phyloP scores from a whole-genome alignment of 2,113 vertebrate species.

The Eupsittula cactorum region DNA sequence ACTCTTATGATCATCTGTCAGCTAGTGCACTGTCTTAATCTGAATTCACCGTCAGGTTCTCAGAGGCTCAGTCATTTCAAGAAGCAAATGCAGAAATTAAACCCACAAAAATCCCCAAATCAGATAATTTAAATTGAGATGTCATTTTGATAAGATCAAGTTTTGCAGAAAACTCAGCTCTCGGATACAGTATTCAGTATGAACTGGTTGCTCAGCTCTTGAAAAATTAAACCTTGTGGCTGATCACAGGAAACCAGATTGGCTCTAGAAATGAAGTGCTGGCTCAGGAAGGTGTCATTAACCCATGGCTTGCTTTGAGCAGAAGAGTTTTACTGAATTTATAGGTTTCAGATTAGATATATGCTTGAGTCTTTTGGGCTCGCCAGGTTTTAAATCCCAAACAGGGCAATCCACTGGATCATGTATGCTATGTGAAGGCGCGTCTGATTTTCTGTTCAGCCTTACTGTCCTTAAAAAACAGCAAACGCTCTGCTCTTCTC shows the following conservation, averaged over 20 bases:
- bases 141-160: neutral
- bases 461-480: neutral
- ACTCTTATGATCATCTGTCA: neutral
- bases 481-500: neutral
- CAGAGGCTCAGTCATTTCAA: neutral
- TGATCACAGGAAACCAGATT: neutral
- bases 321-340: neutral
- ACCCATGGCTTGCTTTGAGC: neutral
- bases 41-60: neutral
- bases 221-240: neutral
- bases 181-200: neutral
- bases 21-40: neutral
- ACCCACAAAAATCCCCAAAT: neutral
- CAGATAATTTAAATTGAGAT: neutral
- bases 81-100: neutral
- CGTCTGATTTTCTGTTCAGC: neutral
- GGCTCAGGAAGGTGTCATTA: neutral
- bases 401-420: neutral
- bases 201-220: neutral
- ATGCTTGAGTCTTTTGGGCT: neutral
- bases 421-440: accelerated
- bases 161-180: neutral
- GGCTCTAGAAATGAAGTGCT: neutral
- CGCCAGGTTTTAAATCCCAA: neutral
- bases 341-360: neutral